These are phyloP conservation scores for Melipona quadrifasciata DNA, from an alignment of 1,140 invertebrate genomes.

Conservation along the genomic window DNA sequence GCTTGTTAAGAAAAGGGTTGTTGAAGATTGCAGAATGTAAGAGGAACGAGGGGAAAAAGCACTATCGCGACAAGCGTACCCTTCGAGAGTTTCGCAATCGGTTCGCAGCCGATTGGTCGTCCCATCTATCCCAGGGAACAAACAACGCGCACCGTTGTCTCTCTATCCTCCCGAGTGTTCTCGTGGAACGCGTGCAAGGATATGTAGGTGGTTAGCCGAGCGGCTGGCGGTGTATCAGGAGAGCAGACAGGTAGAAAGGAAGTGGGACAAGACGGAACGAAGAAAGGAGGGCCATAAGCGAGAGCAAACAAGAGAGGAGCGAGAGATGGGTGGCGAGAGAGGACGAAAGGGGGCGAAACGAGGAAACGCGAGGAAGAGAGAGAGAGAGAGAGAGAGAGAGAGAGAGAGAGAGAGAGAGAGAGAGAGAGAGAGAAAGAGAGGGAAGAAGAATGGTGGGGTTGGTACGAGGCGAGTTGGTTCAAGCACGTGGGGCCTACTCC, in stretches of 20 bases:
- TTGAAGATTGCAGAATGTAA: background rate
- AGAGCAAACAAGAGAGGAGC: slow-evolving; percentile 53
- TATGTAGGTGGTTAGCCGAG: slow-evolving; percentile 65
- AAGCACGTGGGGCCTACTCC: slow-evolving; percentile 76
- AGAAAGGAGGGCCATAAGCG: slow-evolving; percentile 46
- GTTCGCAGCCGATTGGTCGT: background rate
- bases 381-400: slow-evolving; percentile 61
- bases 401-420: slow-evolving; percentile 38
- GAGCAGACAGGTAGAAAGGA: slow-evolving; percentile 57
- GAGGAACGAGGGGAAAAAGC: background rate
- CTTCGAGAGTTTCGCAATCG: slow-evolving; percentile 11
- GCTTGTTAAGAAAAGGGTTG: background rate
- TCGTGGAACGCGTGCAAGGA: slow-evolving; percentile 55
- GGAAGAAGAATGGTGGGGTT: slow-evolving; percentile 69
- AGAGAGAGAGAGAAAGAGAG: slow-evolving; percentile 61
- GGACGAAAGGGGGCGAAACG: slow-evolving; percentile 45
- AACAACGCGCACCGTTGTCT: background rate
- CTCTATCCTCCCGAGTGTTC: slow-evolving; percentile 16
- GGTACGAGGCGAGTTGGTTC: slow-evolving; percentile 64
- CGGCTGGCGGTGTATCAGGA: slow-evolving; percentile 55
- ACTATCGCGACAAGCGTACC: background rate
- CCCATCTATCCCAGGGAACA: background rate
- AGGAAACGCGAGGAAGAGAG: slow-evolving; percentile 39
- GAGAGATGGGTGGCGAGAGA: slow-evolving; percentile 47
- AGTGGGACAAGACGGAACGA: slow-evolving; percentile 51